Evolutionary conservation across 2,888 invertebrate genomes (phyloP).

Genomic region (Bimastos eiseni): DNA sequence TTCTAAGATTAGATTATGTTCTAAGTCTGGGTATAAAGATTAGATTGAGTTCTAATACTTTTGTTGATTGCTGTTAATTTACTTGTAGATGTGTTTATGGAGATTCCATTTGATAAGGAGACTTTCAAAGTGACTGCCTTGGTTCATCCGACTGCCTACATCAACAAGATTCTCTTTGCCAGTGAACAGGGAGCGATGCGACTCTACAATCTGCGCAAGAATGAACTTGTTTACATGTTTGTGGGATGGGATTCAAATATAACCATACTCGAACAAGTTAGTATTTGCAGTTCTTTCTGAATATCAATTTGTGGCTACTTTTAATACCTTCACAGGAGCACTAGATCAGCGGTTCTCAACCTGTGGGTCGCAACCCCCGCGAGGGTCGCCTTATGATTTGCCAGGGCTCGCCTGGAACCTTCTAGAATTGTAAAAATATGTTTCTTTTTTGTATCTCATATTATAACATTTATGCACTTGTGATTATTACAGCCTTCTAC

Average conservation of each 20-base stretch:
- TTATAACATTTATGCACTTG: too few relatives aligned
- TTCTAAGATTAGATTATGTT: too few relatives aligned
- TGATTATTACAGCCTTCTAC: too few relatives aligned
- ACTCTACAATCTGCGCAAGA: conserved; percentile 84
- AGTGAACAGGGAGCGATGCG: conserved; percentile 76
- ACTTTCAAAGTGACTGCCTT: conserved; percentile 79
- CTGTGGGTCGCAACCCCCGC: too few relatives aligned
- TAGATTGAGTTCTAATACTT: neutral
- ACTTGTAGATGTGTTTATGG: conserved; percentile 57
- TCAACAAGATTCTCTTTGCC: conserved; percentile 88
- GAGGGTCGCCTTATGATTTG: too few relatives aligned
- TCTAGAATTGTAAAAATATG: too few relatives aligned
- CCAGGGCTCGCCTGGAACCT: too few relatives aligned
- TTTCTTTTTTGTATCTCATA: too few relatives aligned
- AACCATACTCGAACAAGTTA: conserved; percentile 74
- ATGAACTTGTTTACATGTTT: conserved; percentile 71
- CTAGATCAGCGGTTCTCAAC: too few relatives aligned
- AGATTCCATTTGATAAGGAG: conserved; percentile 64
- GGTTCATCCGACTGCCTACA: conserved; percentile 90
- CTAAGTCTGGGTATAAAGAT: neutral
- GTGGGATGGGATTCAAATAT: conserved; percentile 75
- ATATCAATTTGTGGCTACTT: too few relatives aligned
- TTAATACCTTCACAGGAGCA: too few relatives aligned
- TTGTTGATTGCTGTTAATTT: neutral
- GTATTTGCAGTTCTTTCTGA: conserved; percentile 14